Evolutionary conservation across 2,888 invertebrate species (phyloP).

Genomic region (Plusia festucae): DNA sequence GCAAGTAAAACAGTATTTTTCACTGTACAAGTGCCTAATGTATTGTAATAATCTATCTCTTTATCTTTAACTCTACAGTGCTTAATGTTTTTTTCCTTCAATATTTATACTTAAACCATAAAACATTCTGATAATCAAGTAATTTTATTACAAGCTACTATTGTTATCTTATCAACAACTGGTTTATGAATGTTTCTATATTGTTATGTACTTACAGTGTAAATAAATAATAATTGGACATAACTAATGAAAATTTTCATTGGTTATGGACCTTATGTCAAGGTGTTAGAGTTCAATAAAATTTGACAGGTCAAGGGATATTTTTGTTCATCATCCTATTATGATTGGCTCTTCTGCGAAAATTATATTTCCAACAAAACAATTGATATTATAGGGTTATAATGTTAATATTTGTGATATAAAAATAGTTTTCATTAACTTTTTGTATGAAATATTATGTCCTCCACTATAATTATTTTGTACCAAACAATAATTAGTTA

Average conservation of each 20-base stretch:
- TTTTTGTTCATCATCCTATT: not conserved
- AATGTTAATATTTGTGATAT: not conserved
- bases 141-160: conserved; percentile 21
- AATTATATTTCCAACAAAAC: too few species aligned
- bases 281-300: too few species aligned
- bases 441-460: not conserved
- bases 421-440: not conserved
- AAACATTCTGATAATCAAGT: conserved; percentile 12
- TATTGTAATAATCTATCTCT: too few species aligned
- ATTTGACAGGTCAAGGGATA: too few species aligned
- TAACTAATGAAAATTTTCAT: too few species aligned
- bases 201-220: conserved; percentile 18
- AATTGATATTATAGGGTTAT: too few species aligned
- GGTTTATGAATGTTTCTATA: too few species aligned
- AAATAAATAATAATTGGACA: conserved; percentile 15
- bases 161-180: conserved; percentile 20
- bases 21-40: too few species aligned
- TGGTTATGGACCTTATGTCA: too few species aligned
- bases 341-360: too few species aligned
- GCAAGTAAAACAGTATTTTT: not conserved
- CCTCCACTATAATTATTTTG: not conserved
- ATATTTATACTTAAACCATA: conserved; percentile 9
- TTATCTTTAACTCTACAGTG: too few species aligned
- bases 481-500: not conserved
- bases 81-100: not conserved